Evolutionary conservation across 2,797 vertebrate genomes (phyloP).

Genomic region (Microhierax caerulescens): DNA sequence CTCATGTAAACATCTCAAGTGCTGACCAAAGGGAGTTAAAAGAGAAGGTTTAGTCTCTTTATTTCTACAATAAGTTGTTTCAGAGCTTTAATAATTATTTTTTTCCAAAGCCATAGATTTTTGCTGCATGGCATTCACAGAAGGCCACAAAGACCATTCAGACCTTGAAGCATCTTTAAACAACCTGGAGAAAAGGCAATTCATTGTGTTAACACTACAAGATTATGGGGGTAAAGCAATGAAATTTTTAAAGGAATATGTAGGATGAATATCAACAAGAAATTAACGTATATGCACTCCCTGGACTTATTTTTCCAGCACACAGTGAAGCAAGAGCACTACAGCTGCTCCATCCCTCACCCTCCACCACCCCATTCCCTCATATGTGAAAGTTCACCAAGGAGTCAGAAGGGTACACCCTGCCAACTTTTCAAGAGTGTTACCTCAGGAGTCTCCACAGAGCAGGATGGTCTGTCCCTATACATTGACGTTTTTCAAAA

Average conservation of each 20-base stretch:
- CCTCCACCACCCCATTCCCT: not conserved
- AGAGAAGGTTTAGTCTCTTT: not conserved
- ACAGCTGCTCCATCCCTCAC: not conserved
- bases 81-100: not conserved
- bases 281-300: not conserved
- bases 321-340: not conserved
- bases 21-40: not conserved
- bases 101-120: not conserved
- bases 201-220: not conserved
- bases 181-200: not conserved
- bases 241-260: not conserved
- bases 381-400: not conserved
- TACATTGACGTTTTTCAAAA: not conserved
- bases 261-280: not conserved
- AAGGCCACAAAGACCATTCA: not conserved
- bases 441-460: not conserved
- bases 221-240: not conserved
- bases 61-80: not conserved
- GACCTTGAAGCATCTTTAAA: not conserved
- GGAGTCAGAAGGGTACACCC: not conserved
- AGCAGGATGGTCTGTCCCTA: not conserved
- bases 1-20: not conserved
- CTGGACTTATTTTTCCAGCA: not conserved
- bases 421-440: not conserved
- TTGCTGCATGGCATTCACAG: not conserved